Base-by-base conservation (phyloP, 2,113 vertebrate genomes). In the Leptosomus discolor region DNA sequence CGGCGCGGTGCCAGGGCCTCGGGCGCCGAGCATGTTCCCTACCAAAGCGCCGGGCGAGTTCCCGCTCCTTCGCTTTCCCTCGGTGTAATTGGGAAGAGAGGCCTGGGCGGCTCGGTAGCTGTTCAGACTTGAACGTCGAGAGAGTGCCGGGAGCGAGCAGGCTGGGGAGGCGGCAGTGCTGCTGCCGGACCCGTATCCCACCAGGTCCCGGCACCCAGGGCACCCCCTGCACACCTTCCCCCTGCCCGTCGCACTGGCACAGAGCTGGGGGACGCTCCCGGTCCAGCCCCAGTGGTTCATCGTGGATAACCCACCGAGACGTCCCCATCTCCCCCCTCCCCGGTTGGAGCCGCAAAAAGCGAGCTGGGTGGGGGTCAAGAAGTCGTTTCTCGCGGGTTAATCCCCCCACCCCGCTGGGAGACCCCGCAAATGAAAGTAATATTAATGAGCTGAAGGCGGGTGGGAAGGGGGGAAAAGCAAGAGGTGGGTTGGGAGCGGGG, bases 311-410 rank as follows among this genome's bases (percentile, higher is more conserved):
- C 34, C 16, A 12, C 41, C 2, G 5, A 14, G 36, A 8, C 6
- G 5, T 15, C 41, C 50, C n/a, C 23, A 2, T 32, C 17, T 12
- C 9, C 41, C 11, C 7, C 19, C 3, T 9, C 7, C 19, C 2
- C 8, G n/a, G 70, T 41, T 11, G 70, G 57, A 36, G 58, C 48
- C 5, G 21, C 12, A 1, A 24, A 37, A 30, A 8, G 4, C 23
- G 7, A 54, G 41, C 13, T 2, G 32, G 68, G 54, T n/a, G n/a
- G n/a, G n/a, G n/a, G 43, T 80, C 80, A 13, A 37, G 12, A 67
- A 37, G 22, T 27, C 53, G 43, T 74, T 85, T 90, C 60, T 79
- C 30, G 13, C 1, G 18, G 24, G 51, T 85, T 56, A 68, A 79
- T 39, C 43, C 36, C 69, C 69, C 29, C 14, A 6, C 5, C 7